These are phyloP conservation scores for Casuarius casuarius DNA, from an alignment of 2,113 vertebrate species.

Conservation along the genomic window DNA sequence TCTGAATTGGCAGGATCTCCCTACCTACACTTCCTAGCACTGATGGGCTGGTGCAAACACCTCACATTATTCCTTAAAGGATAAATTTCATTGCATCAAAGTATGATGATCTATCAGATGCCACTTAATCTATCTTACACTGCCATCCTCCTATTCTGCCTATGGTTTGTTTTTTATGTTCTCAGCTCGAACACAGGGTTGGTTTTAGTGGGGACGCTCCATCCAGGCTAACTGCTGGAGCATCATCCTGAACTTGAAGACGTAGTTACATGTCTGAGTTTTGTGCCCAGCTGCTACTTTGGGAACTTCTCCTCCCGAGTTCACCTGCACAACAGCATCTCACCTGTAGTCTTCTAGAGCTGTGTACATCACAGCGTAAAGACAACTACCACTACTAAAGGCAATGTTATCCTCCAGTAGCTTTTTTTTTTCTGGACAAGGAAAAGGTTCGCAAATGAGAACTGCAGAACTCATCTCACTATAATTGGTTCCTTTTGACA, in stretches of 20 bases:
- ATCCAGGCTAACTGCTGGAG: neutral
- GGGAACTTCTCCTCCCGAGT: neutral
- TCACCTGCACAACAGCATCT: neutral
- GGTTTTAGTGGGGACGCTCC: no score
- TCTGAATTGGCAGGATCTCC: neutral
- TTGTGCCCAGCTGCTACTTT: neutral
- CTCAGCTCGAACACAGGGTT: neutral
- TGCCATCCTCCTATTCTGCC: neutral
- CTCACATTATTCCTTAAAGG: neutral
- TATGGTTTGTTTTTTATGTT: neutral
- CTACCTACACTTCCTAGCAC: fast-evolving
- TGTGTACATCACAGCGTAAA: fast-evolving
- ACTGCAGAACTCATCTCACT: neutral
- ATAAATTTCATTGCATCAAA: neutral
- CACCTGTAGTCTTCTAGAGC: neutral
- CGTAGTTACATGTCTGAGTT: neutral
- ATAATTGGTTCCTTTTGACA: neutral
- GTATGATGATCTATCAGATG: neutral
- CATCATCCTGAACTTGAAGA: neutral
- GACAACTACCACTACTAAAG: neutral
- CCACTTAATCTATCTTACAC: neutral
- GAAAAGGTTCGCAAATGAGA: neutral
- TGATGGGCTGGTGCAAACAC: neutral
- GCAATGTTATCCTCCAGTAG: neutral
- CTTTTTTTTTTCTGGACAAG: neutral